Evolutionary conservation across 64 coral and sea anemone genomes (phyloP).

Genomic region (Anthopleura sola): DNA sequence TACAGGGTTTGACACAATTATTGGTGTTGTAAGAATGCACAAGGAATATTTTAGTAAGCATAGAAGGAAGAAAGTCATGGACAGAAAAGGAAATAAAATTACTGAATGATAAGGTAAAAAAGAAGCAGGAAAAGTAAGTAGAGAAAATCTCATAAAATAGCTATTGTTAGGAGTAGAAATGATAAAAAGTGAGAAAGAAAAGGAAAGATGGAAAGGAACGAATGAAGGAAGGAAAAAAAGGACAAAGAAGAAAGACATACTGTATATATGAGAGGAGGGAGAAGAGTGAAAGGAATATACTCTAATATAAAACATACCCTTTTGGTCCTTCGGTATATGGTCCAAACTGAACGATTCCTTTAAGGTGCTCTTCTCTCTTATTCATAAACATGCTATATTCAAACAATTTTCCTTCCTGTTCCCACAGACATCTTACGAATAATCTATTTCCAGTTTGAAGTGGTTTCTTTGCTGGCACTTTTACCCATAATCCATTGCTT

Average conservation of each 20-base stretch:
- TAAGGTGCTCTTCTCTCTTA: slow-evolving; percentile 54
- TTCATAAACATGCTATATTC: slow-evolving; percentile 71
- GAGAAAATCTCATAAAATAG: too few species aligned
- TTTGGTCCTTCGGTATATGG: slow-evolving; percentile 67
- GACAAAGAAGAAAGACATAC: too few species aligned
- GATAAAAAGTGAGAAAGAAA: too few species aligned
- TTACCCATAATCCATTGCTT: slow-evolving; percentile 61
- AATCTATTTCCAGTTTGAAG: slow-evolving; percentile 41
- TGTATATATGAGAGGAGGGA: too few species aligned
- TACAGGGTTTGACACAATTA: too few species aligned
- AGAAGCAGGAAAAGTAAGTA: neutral
- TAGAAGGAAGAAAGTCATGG: neutral
- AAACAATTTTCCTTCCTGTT: slow-evolving; percentile 80
- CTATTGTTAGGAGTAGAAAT: too few species aligned
- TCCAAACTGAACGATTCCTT: slow-evolving; percentile 87
- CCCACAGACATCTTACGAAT: slow-evolving; percentile 50
- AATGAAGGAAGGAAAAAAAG: too few species aligned
- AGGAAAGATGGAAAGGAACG: too few species aligned
- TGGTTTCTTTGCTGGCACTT: neutral
- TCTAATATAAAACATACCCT: slow-evolving; percentile 36
- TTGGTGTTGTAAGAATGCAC: too few species aligned
- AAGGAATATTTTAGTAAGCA: too few species aligned
- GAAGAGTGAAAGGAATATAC: too few species aligned
- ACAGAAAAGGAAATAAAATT: neutral
- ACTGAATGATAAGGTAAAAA: neutral